Conservation (phyloP, 2,113 vertebrate species). For the Entelurus aequoreus region DNA sequence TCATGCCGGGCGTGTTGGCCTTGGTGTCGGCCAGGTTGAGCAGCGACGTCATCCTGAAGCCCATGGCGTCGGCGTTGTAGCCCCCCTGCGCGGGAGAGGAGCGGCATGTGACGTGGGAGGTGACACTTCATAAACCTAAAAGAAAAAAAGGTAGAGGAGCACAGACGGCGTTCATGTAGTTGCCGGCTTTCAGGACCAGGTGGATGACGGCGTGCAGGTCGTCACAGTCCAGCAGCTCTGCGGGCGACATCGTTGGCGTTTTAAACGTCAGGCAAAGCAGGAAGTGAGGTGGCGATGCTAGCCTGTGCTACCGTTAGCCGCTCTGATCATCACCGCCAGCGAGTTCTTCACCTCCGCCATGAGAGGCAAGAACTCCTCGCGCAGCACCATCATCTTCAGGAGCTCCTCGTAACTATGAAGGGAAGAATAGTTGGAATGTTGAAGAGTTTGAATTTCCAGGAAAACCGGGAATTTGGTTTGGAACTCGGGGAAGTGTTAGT, state of each 20-base stretch:
- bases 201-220: conserved; percentile 78
- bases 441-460: no score
- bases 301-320: conserved; percentile 59
- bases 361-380: conserved; percentile 76
- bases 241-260: background rate
- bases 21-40: conserved; percentile 78
- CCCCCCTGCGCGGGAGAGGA: conserved; percentile 61
- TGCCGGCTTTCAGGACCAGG: conserved; percentile 78
- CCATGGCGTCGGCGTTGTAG: conserved; percentile 68
- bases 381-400: conserved; percentile 70
- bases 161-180: conserved; percentile 81
- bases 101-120: no score
- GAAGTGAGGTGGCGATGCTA: background rate
- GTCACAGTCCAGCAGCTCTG: conserved; percentile 76
- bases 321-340: conserved; percentile 66
- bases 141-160: background rate
- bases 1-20: conserved; percentile 78
- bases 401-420: conserved; percentile 66
- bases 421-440: no score
- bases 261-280: background rate
- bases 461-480: no score
- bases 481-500: no score
- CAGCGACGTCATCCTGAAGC: conserved; percentile 75
- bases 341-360: conserved; percentile 68
- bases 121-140: background rate